Percentiles rank a stretch among this genome's conserved stretches.
Conservation (phyloP, 2,888 invertebrate species). For the Sinohyriopsis cumingii region DNA sequence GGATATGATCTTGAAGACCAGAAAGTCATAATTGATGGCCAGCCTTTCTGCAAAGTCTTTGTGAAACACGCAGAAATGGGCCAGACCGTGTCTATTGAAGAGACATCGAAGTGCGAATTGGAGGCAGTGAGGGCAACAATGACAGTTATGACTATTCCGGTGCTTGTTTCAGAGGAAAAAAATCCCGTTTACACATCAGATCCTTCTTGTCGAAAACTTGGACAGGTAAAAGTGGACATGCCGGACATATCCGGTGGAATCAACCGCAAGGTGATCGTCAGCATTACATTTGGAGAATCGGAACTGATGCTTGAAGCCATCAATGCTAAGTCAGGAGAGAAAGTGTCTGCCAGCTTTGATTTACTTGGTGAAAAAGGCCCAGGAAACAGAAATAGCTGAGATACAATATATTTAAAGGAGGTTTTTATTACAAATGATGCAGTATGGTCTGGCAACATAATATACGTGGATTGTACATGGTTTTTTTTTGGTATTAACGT, state of each 20-base stretch:
- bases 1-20: constrained; percentile 11
- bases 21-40: background rate
- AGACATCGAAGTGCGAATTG: constrained; percentile 11
- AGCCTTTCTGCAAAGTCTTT: constrained; percentile 14
- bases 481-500: no score
- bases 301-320: constrained; percentile 10
- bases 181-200: constrained; percentile 15
- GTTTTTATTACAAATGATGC: no score
- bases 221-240: constrained; percentile 15
- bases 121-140: constrained; percentile 8
- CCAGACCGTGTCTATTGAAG: constrained; percentile 6
- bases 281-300: constrained; percentile 19
- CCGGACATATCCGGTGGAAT: background rate
- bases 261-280: constrained; percentile 11
- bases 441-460: no score
- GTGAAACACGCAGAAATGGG: constrained; percentile 17
- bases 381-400: no score
- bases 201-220: constrained; percentile 8
- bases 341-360: no score
- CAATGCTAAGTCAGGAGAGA: no score
- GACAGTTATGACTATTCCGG: constrained; percentile 14
- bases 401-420: no score
- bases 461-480: no score
- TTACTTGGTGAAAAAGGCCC: no score
- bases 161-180: constrained; percentile 10